These are phyloP conservation scores for Lasius fuliginosus DNA, from an alignment of 2,888 invertebrate genomes.

Conservation along the genomic window DNA sequence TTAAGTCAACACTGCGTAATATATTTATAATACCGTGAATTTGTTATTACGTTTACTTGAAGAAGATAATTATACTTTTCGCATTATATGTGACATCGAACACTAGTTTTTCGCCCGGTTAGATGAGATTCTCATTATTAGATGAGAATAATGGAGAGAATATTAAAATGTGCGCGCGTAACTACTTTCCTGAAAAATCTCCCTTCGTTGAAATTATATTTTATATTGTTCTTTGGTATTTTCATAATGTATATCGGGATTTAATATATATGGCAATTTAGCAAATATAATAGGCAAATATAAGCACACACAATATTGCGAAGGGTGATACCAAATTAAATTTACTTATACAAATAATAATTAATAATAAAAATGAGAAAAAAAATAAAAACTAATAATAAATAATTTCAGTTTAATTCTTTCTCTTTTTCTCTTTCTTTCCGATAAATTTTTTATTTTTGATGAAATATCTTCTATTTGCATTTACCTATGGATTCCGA, in stretches of 20 bases:
- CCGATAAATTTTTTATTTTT: background rate
- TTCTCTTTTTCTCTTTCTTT: background rate
- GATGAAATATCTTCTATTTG: background rate
- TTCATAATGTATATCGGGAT: background rate
- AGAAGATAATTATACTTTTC: conserved; percentile 5
- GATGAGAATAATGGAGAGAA: background rate
- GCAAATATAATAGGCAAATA: background rate
- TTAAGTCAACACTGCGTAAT: conserved; percentile 20
- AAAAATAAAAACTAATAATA: background rate
- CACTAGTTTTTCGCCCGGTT: conserved; percentile 2
- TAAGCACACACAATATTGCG: background rate
- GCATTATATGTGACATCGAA: background rate
- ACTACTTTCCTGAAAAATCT: background rate
- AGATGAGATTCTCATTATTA: conserved; percentile 9
- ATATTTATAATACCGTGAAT: background rate
- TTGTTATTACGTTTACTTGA: background rate
- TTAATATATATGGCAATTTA: background rate
- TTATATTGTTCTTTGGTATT: background rate
- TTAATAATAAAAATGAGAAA: background rate
- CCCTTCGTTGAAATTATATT: background rate
- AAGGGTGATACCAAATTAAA: background rate
- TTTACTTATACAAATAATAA: background rate
- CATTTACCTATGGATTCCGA: background rate
- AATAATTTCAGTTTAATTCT: conserved; percentile 1
- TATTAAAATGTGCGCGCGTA: conserved; percentile 20